Evolutionary conservation across 2,888 invertebrate genomes (phyloP), one percentile per base, ranked within the genome.

Genomic region (Tetrapedia diversipes): DNA sequence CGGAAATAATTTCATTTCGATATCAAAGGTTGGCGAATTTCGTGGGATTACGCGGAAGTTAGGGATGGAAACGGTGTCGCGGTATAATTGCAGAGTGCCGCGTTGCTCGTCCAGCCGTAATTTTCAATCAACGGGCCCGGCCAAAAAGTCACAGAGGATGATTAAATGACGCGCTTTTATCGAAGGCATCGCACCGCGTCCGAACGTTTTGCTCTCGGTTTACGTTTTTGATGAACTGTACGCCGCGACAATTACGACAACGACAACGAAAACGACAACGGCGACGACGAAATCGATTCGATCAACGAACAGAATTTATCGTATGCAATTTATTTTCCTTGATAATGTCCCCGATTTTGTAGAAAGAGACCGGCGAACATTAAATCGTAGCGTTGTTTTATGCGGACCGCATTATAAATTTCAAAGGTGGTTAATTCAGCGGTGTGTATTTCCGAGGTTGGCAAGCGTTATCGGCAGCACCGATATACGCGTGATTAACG

Each of bases 401-500:
- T 27, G 34, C n/a, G 57, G 1, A 6, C 22, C 34, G 53, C 67
- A 34, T 74, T 64, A 75, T 74, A 64, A 57, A 74, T 77, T 68
- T 67, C 59, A 24, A 77, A 74, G 63, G 59, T n/a, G 53, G 64
- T 53, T n/a, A 53, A 53, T 60, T 59, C 37, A 34, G 49, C 16
- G 41, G 34, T 29, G 68, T 68, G n/a, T n/a, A n/a, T 68, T 68
- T 68, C 34, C 19, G 45, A 27, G 45, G 22, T 14, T 16, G 37
- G 16, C 14, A 4, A 59, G 32, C 45, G 19, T 11, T 53, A 24
- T n/a, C 57, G 45, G 43, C 39, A 22, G 43, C 39, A 22, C 43
- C 64, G 57, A 37, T 69, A 22, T 41, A 39, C 32, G 45, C 53
- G 45, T 65, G 74, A 74, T 74, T 59, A 70, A 74, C 39, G 70